phyloP scores from a whole-genome alignment of 2,888 invertebrate species.

The Tiphia femorata region DNA sequence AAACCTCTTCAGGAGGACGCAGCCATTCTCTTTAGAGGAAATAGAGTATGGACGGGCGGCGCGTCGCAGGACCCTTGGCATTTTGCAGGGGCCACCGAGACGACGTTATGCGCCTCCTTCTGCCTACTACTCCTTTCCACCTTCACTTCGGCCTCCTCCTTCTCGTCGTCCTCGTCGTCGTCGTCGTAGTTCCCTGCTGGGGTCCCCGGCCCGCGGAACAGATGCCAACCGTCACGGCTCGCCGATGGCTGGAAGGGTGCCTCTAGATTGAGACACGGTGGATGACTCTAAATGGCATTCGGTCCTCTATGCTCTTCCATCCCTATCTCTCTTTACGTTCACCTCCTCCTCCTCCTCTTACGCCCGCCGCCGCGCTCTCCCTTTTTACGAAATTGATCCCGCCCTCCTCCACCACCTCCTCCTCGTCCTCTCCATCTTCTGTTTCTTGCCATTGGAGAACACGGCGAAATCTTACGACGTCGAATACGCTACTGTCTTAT shows the following conservation, averaged over 20 bases:
- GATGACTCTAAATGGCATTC: constrained; percentile 68
- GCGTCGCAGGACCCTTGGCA: constrained; percentile 52
- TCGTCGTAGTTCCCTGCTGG: constrained; percentile 45
- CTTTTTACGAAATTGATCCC: constrained; percentile 32
- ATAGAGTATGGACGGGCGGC: not conserved
- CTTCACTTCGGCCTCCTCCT: not conserved
- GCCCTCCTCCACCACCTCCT: not conserved
- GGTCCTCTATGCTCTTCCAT: constrained; percentile 41
- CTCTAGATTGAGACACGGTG: constrained; percentile 67
- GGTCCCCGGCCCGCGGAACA: constrained; percentile 58
- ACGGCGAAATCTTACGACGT: not conserved
- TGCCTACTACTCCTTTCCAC: too few species aligned
- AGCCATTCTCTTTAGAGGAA: not conserved
- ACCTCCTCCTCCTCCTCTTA: constrained; percentile 17
- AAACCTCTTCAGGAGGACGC: constrained; percentile 32
- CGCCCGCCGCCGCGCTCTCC: constrained; percentile 3
- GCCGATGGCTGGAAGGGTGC: constrained; percentile 65
- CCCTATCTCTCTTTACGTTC: constrained; percentile 14
- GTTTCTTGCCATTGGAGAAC: constrained; percentile 16
- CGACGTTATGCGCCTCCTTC: too few species aligned
- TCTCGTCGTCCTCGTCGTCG: too few species aligned
- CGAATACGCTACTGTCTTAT: not conserved
- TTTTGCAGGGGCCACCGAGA: constrained; percentile 41
- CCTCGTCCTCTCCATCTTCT: constrained; percentile 5
- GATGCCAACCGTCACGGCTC: constrained; percentile 69